These are phyloP conservation scores for Actinia equina DNA, from an alignment of 64 coral and sea anemone species.

Conservation along the genomic window DNA sequence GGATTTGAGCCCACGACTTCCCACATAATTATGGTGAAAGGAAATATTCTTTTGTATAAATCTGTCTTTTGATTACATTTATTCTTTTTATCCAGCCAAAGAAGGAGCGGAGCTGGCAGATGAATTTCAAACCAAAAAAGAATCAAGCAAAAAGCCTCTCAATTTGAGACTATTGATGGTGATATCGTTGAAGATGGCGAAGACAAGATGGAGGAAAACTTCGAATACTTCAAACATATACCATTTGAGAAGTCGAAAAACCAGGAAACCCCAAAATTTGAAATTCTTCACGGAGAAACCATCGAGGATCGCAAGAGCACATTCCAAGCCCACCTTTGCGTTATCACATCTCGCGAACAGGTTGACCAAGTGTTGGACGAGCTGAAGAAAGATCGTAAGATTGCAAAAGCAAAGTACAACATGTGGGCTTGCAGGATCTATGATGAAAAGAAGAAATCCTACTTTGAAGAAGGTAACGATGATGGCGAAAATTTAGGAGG, in stretches of 20 bases:
- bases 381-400: slow-evolving; percentile 3
- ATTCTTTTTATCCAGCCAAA: too few species aligned
- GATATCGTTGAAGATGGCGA: not conserved
- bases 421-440: slow-evolving; percentile 1
- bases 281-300: not conserved
- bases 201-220: not conserved
- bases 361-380: not conserved
- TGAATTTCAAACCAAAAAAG: not conserved
- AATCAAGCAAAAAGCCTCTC: not conserved
- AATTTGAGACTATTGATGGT: not conserved
- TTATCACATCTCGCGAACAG: not conserved
- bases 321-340: not conserved
- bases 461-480: not conserved
- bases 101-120: not conserved
- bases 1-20: too few species aligned
- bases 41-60: too few species aligned
- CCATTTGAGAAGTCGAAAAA: not conserved
- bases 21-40: too few species aligned
- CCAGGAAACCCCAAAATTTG: not conserved
- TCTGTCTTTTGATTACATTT: too few species aligned
- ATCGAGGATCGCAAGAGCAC: not conserved
- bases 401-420: not conserved
- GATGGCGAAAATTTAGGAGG: too few species aligned
- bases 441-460: not conserved
- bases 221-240: too few species aligned